phyloP scores from a whole-genome alignment of 1,140 invertebrate species.

The Drosophila triauraria region DNA sequence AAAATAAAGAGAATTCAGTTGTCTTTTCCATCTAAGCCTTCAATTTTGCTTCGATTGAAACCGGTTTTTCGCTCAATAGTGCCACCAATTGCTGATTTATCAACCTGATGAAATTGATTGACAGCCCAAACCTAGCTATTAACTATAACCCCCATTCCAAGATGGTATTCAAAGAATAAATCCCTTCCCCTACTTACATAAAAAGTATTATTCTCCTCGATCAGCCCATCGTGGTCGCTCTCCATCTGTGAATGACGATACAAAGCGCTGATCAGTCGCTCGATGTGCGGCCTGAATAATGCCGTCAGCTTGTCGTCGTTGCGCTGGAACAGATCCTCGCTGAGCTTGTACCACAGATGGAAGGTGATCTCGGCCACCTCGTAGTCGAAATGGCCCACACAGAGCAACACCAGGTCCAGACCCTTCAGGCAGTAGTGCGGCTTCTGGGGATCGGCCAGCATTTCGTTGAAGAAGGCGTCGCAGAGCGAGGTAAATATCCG shows the following conservation, averaged over 20 bases:
- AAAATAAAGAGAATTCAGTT: background rate
- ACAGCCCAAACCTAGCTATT: too few species aligned
- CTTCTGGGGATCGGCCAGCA: conserved; percentile 87
- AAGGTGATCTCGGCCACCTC: conserved; percentile 99
- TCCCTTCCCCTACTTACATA: conserved; percentile 80
- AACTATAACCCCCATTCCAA: too few species aligned
- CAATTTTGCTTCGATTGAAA: background rate
- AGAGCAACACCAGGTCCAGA: conserved; percentile 95
- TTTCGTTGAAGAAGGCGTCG: conserved; percentile 95
- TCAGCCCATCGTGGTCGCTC: conserved; percentile 94
- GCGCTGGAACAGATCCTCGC: conserved; percentile 96
- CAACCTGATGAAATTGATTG: background rate
- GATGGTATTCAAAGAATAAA: background rate
- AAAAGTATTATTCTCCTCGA: conserved; percentile 94
- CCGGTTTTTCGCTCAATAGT: background rate
- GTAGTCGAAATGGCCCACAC: conserved; percentile 98
- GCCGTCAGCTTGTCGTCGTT: conserved; percentile 92
- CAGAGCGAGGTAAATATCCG: conserved; percentile 97
- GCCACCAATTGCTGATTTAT: background rate
- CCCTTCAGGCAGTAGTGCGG: conserved; percentile 94
- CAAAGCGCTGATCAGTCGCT: conserved; percentile 93
- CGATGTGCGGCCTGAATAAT: conserved; percentile 95
- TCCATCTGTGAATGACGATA: conserved; percentile 96
- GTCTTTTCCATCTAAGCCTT: background rate
- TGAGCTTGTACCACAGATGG: conserved; percentile 98